Percentiles rank a stretch among this genome's conserved stretches.
These are phyloP conservation scores for Trichoplax adhaerens DNA, from an alignment of 37 sponge, comb jelly and placozoan species.

Conservation along the genomic window DNA sequence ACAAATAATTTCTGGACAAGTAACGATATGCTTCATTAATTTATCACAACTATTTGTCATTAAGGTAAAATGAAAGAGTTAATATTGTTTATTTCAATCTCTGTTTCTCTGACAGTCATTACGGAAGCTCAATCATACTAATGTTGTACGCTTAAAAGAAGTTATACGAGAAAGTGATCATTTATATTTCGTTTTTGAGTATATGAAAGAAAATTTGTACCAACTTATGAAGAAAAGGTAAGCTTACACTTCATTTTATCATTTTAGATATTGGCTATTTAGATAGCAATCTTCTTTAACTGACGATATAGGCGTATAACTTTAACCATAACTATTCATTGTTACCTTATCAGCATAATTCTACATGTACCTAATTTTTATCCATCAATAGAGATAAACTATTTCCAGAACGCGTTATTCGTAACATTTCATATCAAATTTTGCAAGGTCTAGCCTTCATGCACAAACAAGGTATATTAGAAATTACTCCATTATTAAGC, in stretches of 20 bases:
- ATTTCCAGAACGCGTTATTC: slow-evolving; percentile 64
- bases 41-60: too few relatives aligned
- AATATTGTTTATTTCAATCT: neutral
- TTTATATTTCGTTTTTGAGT: slow-evolving; percentile 91
- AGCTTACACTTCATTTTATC: neutral
- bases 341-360: too few relatives aligned
- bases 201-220: slow-evolving; percentile 85
- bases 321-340: too few relatives aligned
- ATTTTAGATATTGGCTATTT: too few relatives aligned
- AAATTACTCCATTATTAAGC: neutral
- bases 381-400: slow-evolving; percentile 27
- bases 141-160: slow-evolving; percentile 73
- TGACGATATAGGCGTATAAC: too few relatives aligned
- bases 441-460: slow-evolving; percentile 79
- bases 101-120: slow-evolving; percentile 36
- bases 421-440: slow-evolving; percentile 84
- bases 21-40: too few relatives aligned
- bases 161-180: slow-evolving; percentile 76
- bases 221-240: slow-evolving; percentile 80
- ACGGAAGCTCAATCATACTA: slow-evolving; percentile 78
- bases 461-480: slow-evolving; percentile 73
- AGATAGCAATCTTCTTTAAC: too few relatives aligned
- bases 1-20: too few relatives aligned
- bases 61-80: neutral
- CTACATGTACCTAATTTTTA: too few relatives aligned